Percentiles rank a stretch among this genome's conserved stretches.
These are phyloP conservation scores for Pogona vitticeps DNA, from an alignment of 2,113 vertebrate genomes.

Conservation along the genomic window DNA sequence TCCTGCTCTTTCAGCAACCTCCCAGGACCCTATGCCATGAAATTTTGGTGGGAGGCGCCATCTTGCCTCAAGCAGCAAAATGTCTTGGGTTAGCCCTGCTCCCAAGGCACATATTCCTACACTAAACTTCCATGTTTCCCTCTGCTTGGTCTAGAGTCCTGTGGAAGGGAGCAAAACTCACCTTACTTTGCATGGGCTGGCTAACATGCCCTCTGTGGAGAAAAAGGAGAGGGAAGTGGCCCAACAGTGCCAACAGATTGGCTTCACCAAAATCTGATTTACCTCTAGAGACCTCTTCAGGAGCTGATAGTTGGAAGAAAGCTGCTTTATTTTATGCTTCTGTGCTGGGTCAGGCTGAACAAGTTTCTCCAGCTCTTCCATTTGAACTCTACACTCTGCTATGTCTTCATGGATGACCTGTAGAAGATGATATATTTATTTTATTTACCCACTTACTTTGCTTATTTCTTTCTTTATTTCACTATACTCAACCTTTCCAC, in stretches of 20 bases:
- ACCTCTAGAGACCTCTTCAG: conserved; percentile 83
- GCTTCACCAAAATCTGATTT: conserved; percentile 42
- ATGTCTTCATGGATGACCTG: conserved; percentile 88
- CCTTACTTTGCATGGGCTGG: not conserved
- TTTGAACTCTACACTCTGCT: conserved; percentile 78
- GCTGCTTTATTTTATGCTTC: conserved; percentile 78
- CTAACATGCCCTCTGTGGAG: not conserved
- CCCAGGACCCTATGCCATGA: too few relatives aligned
- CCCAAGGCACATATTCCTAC: not conserved
- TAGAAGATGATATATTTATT: conserved; percentile 19
- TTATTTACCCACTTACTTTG: not conserved
- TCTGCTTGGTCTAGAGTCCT: not conserved
- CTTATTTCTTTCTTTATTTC: not conserved
- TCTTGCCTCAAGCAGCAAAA: too few relatives aligned
- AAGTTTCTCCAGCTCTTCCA: conserved; percentile 79
- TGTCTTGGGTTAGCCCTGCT: too few relatives aligned
- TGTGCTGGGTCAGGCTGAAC: conserved; percentile 77
- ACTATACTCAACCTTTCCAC: not conserved
- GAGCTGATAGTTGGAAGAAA: conserved; percentile 75
- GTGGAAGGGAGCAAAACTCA: not conserved
- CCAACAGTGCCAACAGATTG: too few relatives aligned
- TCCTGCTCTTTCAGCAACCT: too few relatives aligned
- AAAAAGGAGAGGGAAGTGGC: too few relatives aligned
- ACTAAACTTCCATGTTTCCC: not conserved
- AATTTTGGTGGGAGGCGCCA: too few relatives aligned